Conservation (phyloP, 2,797 vertebrate species). For the Melanotaenia parkinsoni region DNA sequence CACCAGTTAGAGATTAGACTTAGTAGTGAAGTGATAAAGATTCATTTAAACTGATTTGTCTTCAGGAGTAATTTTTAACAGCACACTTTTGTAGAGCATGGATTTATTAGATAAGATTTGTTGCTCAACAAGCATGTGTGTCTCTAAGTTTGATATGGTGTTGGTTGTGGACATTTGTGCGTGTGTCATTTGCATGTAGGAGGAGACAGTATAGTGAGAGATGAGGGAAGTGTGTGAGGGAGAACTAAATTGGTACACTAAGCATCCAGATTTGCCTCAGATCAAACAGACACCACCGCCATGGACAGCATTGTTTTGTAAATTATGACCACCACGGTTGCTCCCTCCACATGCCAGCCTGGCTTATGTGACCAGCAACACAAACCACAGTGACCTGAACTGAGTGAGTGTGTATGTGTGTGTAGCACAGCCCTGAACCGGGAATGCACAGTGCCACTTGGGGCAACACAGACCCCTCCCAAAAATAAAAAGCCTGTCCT, state of each 20-base stretch:
- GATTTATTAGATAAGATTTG: constrained; percentile 4
- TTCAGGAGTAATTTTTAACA: neutral
- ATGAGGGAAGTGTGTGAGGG: neutral
- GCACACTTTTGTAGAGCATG: neutral
- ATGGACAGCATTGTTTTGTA: constrained; percentile 46
- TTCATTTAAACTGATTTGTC: neutral
- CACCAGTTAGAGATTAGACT: constrained; percentile 2
- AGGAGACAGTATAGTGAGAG: neutral
- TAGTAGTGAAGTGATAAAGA: neutral
- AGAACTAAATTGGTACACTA: constrained; percentile 6
- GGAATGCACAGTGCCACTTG: constrained; percentile 47
- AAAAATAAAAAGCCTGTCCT: constrained; percentile 29
- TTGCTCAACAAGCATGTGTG: neutral
- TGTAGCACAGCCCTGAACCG: constrained; percentile 18
- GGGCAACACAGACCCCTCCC: constrained; percentile 25
- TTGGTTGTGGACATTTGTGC: neutral
- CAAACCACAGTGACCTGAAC: constrained; percentile 48
- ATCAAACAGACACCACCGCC: constrained; percentile 18
- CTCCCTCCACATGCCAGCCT: constrained; percentile 55
- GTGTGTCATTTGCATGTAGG: constrained; percentile 8
- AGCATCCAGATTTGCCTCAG: constrained; percentile 23
- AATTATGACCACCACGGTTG: constrained; percentile 45
- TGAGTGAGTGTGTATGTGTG: constrained; percentile 27
- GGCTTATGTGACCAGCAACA: constrained; percentile 54
- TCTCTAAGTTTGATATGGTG: neutral